phyloP scores from a whole-genome alignment of 2,113 vertebrate species.

The western clawed frog (Xenopus tropicalis) region UCB_Xtro_10.0 CM004445.2:46757501-46758000 shows the following conservation, averaged over 20 bases:
- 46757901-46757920: not conserved
- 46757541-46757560: too few species aligned
- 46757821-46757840: not conserved
- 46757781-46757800: not conserved
- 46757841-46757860: not conserved
- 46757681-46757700: not conserved
- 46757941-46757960: slow-evolving; percentile 39
- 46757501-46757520: too few species aligned
- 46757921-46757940: slow-evolving; percentile 40
- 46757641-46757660: not conserved
- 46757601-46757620: too few species aligned
- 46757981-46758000: slow-evolving; percentile 40
- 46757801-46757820: not conserved
- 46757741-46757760: slow-evolving; percentile 8
- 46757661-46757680: not conserved
- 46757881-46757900: not conserved
- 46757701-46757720: not conserved
- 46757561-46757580: too few species aligned
- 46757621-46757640: not conserved
- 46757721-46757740: slow-evolving; percentile 11
- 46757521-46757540: too few species aligned
- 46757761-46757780: slow-evolving; percentile 4
- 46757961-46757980: slow-evolving; percentile 41
- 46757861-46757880: not conserved
- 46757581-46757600: too few species aligned